phyloP scores from a whole-genome alignment of 2,113 vertebrate genomes.

The Menura novaehollandiae region DNA sequence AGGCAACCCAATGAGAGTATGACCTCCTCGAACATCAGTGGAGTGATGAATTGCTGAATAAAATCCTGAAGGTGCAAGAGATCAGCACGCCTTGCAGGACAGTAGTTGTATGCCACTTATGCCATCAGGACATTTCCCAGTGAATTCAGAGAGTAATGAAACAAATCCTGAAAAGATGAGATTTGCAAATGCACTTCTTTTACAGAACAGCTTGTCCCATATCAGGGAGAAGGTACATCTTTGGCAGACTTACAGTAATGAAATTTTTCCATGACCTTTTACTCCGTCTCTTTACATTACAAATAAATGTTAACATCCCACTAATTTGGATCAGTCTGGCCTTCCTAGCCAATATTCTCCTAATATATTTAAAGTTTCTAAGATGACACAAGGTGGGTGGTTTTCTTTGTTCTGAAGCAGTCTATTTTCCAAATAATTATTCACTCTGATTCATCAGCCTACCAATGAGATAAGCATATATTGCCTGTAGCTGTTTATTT shows the following conservation, averaged over 20 bases:
- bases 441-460: constrained; percentile 37
- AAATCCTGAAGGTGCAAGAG: neutral
- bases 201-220: neutral
- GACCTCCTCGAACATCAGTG: neutral
- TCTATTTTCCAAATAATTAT: constrained; percentile 36
- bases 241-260: constrained; percentile 21
- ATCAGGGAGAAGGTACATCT: neutral
- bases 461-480: neutral
- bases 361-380: constrained; percentile 28
- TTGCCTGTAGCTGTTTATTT: constrained; percentile 36
- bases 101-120: neutral
- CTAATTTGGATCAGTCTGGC: constrained; percentile 49
- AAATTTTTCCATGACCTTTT: constrained; percentile 45
- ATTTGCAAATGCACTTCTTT: neutral
- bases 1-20: neutral
- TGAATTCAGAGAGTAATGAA: neutral
- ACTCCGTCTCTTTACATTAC: constrained; percentile 55
- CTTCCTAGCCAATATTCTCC: constrained; percentile 20
- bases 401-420: constrained; percentile 23
- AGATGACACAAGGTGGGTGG: neutral
- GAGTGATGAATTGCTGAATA: neutral
- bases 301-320: constrained; percentile 29
- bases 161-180: neutral
- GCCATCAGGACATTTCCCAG: neutral
- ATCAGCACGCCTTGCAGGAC: neutral